These are phyloP conservation scores for Champsocephalus esox DNA, from an alignment of 2,797 vertebrate genomes.

Conservation along the genomic window DNA sequence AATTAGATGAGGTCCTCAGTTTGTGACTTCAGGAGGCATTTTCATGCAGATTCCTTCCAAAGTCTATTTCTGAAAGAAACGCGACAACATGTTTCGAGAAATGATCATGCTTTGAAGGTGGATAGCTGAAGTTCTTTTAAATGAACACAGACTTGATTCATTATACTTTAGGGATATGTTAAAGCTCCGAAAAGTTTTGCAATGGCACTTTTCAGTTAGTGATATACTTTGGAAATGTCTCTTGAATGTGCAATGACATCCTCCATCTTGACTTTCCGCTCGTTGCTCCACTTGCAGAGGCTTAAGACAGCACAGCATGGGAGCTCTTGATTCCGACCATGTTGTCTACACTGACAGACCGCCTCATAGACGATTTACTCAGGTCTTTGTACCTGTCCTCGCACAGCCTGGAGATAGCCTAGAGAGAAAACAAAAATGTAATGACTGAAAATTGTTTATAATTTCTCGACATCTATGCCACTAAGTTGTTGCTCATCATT, in stretches of 20 bases:
- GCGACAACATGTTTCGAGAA: conserved; percentile 35
- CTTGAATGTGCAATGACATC: not conserved
- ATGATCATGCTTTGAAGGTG: conserved; percentile 66
- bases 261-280: not conserved
- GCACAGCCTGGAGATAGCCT: conserved; percentile 98
- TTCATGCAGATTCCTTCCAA: conserved; percentile 57
- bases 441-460: too few species aligned
- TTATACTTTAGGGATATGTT: conserved; percentile 45
- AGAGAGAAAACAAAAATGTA: not conserved
- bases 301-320: conserved; percentile 95
- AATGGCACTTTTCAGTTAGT: conserved; percentile 23
- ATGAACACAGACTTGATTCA: conserved; percentile 54
- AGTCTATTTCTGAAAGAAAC: conserved; percentile 33
- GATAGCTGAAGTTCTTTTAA: conserved; percentile 43
- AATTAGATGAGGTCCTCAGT: conserved; percentile 21
- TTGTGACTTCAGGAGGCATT: conserved; percentile 43
- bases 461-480: too few species aligned
- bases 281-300: not conserved
- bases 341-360: conserved; percentile 95
- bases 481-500: too few species aligned
- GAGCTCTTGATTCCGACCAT: conserved; percentile 91
- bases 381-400: conserved; percentile 98
- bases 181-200: conserved; percentile 27
- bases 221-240: conserved; percentile 41
- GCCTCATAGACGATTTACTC: conserved; percentile 89